These are phyloP conservation scores for Lithophane semibrunnea DNA, from an alignment of 2,888 invertebrate species.

Conservation along the genomic window DNA sequence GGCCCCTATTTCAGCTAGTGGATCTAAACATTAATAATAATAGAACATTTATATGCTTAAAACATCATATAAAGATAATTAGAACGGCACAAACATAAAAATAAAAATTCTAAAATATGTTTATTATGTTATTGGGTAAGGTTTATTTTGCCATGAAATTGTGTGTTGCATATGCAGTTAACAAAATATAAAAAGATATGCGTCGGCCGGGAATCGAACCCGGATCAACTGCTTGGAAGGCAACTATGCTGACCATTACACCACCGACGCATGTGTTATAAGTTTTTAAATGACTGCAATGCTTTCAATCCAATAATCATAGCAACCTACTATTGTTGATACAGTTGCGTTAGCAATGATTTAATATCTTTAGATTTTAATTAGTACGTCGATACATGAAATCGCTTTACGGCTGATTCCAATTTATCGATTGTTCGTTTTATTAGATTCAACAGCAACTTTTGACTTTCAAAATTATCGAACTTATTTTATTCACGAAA, in stretches of 20 bases:
- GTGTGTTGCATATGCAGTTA: not conserved
- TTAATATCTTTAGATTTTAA: not conserved
- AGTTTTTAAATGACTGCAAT: fast-evolving
- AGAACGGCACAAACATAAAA: not conserved
- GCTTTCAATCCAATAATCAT: not conserved
- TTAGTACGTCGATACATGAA: too few relatives aligned
- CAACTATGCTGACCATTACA: slow-evolving; percentile 91
- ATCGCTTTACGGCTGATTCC: not conserved
- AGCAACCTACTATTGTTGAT: not conserved
- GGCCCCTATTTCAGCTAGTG: too few relatives aligned
- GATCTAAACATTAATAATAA: too few relatives aligned
- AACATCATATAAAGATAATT: too few relatives aligned
- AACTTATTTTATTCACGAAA: too few relatives aligned
- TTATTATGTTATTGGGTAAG: too few relatives aligned
- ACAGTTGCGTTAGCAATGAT: not conserved
- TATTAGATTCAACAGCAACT: not conserved
- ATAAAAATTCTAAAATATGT: not conserved
- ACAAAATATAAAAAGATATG: slow-evolving; percentile 68
- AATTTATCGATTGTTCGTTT: not conserved
- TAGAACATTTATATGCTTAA: too few relatives aligned
- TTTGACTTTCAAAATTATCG: too few relatives aligned
- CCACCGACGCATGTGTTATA: slow-evolving; percentile 84
- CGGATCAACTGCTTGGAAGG: slow-evolving; percentile 91
- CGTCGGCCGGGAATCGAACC: slow-evolving; percentile 90
- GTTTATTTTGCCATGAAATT: not conserved